Percentiles rank a stretch among this genome's conserved stretches.
Conservation (phyloP, 1,140 invertebrate genomes). For the Bombus pyrosoma region DNA sequence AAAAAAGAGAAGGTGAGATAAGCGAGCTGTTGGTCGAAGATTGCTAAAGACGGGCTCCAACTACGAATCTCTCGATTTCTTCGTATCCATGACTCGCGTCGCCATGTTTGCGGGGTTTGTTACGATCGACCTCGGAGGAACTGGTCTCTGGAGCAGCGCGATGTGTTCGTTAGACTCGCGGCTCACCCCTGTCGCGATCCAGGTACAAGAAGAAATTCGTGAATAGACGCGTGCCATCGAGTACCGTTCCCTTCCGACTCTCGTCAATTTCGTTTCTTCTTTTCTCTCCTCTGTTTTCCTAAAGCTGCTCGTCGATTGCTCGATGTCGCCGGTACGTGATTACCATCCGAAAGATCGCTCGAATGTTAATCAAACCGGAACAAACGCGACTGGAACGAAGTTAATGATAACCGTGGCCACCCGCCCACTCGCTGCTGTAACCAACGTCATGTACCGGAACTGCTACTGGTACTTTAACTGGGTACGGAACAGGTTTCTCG, state of each 20-base stretch:
- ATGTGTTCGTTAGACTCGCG: slow-evolving; percentile 25
- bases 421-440: slow-evolving; percentile 52
- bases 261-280: background rate
- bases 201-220: slow-evolving; percentile 40
- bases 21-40: slow-evolving; percentile 60
- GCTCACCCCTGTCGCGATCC: slow-evolving; percentile 40
- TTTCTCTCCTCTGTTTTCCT: slow-evolving; percentile 29
- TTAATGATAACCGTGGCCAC: slow-evolving; percentile 49
- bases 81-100: slow-evolving; percentile 53
- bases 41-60: slow-evolving; percentile 33
- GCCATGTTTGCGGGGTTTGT: slow-evolving; percentile 10
- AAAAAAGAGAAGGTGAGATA: slow-evolving; percentile 63
- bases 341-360: background rate
- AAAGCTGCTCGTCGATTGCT: slow-evolving; percentile 23
- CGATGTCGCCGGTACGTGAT: background rate
- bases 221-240: slow-evolving; percentile 12
- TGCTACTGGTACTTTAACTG: slow-evolving; percentile 85
- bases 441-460: slow-evolving; percentile 81
- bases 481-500: slow-evolving; percentile 87
- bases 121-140: slow-evolving; percentile 39
- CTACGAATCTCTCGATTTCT: slow-evolving; percentile 15
- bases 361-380: background rate
- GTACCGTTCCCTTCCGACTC: slow-evolving; percentile 20
- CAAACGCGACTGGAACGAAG: background rate
- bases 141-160: slow-evolving; percentile 18